These are phyloP conservation scores for Teleiodes luculella DNA, from an alignment of 2,888 invertebrate species.

Conservation along the genomic window DNA sequence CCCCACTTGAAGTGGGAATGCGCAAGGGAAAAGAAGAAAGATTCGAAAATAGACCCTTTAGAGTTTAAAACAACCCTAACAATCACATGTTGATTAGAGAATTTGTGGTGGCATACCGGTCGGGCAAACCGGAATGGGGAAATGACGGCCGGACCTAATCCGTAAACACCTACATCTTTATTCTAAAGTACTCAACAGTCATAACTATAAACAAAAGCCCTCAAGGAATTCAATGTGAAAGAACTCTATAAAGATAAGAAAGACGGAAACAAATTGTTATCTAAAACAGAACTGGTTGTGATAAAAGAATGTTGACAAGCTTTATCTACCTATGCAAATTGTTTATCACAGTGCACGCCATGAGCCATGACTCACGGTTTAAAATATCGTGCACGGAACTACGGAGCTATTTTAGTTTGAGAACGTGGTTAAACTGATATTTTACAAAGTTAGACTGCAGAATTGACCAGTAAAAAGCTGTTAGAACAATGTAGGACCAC, in stretches of 20 bases:
- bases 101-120: too few species aligned
- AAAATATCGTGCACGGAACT: constrained; percentile 19
- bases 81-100: too few species aligned
- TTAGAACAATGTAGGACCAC: too few species aligned
- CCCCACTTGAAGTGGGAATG: too few species aligned
- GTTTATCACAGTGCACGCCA: constrained; percentile 18
- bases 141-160: too few species aligned
- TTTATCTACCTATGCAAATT: constrained; percentile 33
- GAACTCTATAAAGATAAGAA: constrained; percentile 10
- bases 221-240: constrained; percentile 4
- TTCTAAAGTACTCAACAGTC: too few species aligned
- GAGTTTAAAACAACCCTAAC: too few species aligned
- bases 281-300: constrained; percentile 20
- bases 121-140: too few species aligned
- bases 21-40: too few species aligned
- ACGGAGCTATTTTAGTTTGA: constrained; percentile 11
- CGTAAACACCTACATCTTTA: background rate
- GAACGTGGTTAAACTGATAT: constrained; percentile 5
- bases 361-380: constrained; percentile 26
- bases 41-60: too few species aligned
- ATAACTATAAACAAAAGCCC: constrained; percentile 5
- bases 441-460: background rate
- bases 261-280: constrained; percentile 33
- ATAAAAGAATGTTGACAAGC: constrained; percentile 25
- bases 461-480: too few species aligned